These are phyloP conservation scores for Dyspetes luteomarginatus DNA, from an alignment of 2,888 invertebrate genomes.

Conservation along the genomic window DNA sequence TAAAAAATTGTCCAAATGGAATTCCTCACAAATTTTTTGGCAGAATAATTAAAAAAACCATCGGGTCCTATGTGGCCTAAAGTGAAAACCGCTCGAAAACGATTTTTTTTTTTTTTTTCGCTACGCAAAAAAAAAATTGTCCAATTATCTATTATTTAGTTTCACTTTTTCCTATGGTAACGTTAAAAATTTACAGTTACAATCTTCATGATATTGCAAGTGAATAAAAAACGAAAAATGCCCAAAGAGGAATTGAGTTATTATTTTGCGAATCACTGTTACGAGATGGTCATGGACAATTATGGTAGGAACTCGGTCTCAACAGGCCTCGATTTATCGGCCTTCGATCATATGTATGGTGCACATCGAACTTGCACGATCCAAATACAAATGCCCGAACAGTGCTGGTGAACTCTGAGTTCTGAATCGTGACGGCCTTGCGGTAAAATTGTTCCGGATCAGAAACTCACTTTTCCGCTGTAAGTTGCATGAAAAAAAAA, in stretches of 20 bases:
- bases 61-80: no score
- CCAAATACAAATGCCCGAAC: slow-evolving; percentile 42
- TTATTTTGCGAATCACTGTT: not conserved
- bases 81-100: no score
- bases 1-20: no score
- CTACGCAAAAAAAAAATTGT: no score
- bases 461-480: slow-evolving; percentile 68
- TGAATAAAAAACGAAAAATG: not conserved
- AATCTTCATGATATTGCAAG: not conserved
- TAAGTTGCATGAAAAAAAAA: slow-evolving; percentile 18
- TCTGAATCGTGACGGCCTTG: slow-evolving; percentile 70
- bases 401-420: slow-evolving; percentile 56
- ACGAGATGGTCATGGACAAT: slow-evolving; percentile 13
- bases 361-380: slow-evolving; percentile 1
- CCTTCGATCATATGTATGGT: slow-evolving; percentile 32
- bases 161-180: no score
- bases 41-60: no score
- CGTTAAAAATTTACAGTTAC: not conserved
- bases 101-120: no score
- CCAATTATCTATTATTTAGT: no score
- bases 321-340: slow-evolving; percentile 47
- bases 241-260: slow-evolving; percentile 12
- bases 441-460: slow-evolving; percentile 72
- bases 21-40: no score
- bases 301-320: slow-evolving; percentile 26